A percentile compares a stretch with the other conserved stretches of the same genome.
Conservation (phyloP, 2,888 invertebrate genomes). For the Pristionchus fissidentatus region DNA sequence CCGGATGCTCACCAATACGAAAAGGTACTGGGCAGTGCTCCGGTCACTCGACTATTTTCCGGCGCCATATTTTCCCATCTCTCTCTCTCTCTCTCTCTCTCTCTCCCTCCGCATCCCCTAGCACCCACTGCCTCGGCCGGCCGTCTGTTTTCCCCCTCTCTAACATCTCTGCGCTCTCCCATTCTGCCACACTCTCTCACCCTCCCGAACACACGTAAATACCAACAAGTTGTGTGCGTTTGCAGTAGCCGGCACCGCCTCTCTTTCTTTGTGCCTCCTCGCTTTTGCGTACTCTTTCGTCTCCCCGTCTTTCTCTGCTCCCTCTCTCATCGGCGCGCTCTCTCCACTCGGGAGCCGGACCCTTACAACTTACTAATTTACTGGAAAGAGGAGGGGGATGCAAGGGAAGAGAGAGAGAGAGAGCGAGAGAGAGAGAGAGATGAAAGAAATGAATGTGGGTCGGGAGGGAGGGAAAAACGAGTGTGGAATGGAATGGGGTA, state of each 20-base stretch:
- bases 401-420: conserved; percentile 23
- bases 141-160: neutral
- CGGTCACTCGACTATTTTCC: too few species aligned
- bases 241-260: neutral
- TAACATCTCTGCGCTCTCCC: neutral
- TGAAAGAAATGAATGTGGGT: conserved; percentile 24
- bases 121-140: neutral
- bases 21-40: too few species aligned
- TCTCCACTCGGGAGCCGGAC: neutral
- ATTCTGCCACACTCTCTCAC: neutral
- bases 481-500: neutral
- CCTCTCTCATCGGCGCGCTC: too few species aligned
- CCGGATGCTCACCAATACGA: too few species aligned
- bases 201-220: conserved; percentile 17
- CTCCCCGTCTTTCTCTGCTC: too few species aligned
- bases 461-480: conserved; percentile 29
- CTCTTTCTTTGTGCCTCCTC: neutral
- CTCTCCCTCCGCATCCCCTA: neutral
- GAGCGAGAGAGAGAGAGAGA: too few species aligned
- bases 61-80: neutral
- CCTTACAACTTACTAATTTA: conserved; percentile 46
- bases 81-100: conserved; percentile 34
- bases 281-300: too few species aligned
- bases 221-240: conserved; percentile 25
- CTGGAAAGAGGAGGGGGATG: conserved; percentile 24